Percentiles rank a stretch among this genome's conserved stretches.
Evolutionary conservation across 2,797 vertebrate species (phyloP).

Genomic region (Benthosema pterotum): DNA sequence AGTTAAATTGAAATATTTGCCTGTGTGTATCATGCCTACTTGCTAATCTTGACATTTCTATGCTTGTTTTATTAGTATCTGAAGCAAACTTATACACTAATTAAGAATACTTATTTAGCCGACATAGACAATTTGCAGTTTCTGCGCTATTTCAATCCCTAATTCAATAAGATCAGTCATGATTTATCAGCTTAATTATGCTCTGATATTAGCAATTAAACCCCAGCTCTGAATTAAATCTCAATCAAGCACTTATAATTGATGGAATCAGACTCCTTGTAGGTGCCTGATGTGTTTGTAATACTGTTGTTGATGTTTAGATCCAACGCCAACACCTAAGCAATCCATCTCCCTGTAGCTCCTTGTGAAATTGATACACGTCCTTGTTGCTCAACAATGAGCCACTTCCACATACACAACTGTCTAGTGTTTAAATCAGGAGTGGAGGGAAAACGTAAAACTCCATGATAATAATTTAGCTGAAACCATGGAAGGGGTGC

Average conservation of each 20-base stretch:
- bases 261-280: constrained; percentile 78
- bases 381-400: too few species aligned
- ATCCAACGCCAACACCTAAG: constrained; percentile 17
- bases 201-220: constrained; percentile 88
- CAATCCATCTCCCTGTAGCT: too few species aligned
- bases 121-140: constrained; percentile 84
- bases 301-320: constrained; percentile 62
- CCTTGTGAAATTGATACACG: too few species aligned
- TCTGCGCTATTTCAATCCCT: constrained; percentile 81
- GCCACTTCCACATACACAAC: too few species aligned
- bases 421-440: too few species aligned
- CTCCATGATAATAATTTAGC: too few species aligned
- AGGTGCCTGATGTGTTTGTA: constrained; percentile 68
- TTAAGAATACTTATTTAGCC: constrained; percentile 85
- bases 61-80: constrained; percentile 56
- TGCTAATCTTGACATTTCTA: constrained; percentile 42
- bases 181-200: constrained; percentile 85
- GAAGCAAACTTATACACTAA: constrained; percentile 75
- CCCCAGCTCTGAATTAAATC: constrained; percentile 84
- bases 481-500: too few species aligned
- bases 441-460: too few species aligned
- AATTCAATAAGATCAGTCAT: constrained; percentile 85
- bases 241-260: constrained; percentile 83
- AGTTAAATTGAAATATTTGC: too few species aligned
- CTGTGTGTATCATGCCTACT: background rate